Evolutionary conservation across 1,140 invertebrate genomes (phyloP), one percentile per base, ranked within the genome.

Genomic region (Solenopsis invicta): DNA sequence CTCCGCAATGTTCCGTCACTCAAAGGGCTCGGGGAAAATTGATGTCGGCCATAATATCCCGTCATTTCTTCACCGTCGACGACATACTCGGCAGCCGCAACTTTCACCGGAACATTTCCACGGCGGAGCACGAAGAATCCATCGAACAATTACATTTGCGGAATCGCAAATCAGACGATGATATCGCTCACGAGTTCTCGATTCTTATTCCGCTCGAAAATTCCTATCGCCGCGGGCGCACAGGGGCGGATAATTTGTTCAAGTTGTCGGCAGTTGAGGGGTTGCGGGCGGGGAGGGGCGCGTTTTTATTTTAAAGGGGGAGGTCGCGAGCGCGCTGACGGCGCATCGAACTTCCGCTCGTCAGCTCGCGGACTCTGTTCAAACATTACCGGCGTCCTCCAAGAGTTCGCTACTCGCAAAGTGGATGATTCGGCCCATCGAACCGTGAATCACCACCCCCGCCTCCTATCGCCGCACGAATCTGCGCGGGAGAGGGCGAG

Each of bases 401-500:
- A 64, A 48, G 75, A 75, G 72, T 77, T 77, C 75, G 56, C 56
- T 45, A 77, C 52, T 75, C 54, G 75, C 56, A 77, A 77, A 77
- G 75, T 64, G 75, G 75, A 77, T 77, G 75, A 77, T 77, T 77
- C 75, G 59, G 75, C 59, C 24, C 75, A 64, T 77, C 75, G 75
- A 77, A 77, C 75, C 75, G 75, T 64, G 75, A 77, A 77, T 64
- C 75, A 48, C 21, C 24, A 18, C 8, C 41, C 18, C 56, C 41
- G 16, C 16, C 74, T 16, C 2, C 16, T 16, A 10, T 10, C 37
- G 1, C 56, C 21, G 18, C 54, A 16, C 37, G 76, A 66, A 66
- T 78, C 75, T 48, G 59, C 45, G 76, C 29, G 59, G 37, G 61
- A 66, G 50, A 66, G 59, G 59, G 76, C 59, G 76, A 78, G 59